Conservation (phyloP, 2,113 vertebrate genomes). For the Tor tambroides region DNA sequence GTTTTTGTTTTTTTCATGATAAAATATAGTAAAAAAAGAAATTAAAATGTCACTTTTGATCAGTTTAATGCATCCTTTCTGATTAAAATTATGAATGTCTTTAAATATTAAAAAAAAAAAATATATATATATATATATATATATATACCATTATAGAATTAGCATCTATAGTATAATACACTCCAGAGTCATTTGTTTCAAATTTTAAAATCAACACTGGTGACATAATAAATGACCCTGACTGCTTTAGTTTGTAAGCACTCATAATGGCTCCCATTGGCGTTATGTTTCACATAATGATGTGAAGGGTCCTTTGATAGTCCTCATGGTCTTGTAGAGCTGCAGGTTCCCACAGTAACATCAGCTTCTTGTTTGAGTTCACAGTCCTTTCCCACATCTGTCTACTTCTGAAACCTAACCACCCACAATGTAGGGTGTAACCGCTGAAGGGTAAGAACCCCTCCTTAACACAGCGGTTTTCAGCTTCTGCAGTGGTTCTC, state of each 20-base stretch:
- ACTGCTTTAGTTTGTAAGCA: neutral
- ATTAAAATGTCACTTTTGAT: no score
- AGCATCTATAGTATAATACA: no score
- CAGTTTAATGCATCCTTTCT: no score
- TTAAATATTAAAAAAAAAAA: no score
- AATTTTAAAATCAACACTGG: neutral
- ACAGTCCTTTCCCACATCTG: neutral
- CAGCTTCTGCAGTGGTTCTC: neutral
- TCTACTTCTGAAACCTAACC: slow-evolving; percentile 14
- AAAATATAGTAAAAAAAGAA: no score
- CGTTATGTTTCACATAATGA: neutral
- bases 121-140: no score
- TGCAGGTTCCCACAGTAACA: slow-evolving; percentile 12
- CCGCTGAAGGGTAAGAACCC: neutral
- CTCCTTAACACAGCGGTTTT: slow-evolving; percentile 1
- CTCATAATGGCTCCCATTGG: neutral
- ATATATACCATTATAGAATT: no score
- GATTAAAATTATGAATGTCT: no score
- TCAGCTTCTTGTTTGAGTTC: neutral
- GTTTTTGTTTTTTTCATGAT: no score
- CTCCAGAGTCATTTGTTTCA: neutral
- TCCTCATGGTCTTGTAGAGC: neutral
- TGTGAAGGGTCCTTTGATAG: neutral
- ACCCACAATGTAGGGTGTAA: slow-evolving; percentile 29
- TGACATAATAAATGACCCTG: neutral